Evolutionary conservation across 2,888 invertebrate genomes (phyloP).

Genomic region (Seira ritae): DNA sequence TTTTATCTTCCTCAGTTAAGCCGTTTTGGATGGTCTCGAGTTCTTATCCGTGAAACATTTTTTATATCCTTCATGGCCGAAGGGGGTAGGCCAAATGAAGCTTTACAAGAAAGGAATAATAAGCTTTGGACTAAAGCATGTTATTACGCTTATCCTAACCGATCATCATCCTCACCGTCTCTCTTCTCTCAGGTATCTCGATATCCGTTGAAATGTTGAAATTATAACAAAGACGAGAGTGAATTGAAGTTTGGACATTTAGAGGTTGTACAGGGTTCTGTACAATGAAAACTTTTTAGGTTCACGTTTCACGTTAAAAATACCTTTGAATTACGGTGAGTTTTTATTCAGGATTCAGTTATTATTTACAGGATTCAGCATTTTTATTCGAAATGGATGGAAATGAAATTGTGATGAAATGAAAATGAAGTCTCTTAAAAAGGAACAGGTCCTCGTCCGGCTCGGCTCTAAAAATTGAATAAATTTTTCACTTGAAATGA

Average conservation of each 20-base stretch:
- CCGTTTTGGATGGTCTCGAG: slow-evolving; percentile 6
- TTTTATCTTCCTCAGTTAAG: neutral
- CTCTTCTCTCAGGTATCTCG: neutral
- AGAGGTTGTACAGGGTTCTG: too few species aligned
- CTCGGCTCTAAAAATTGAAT: neutral
- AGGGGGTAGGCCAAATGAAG: slow-evolving; percentile 53
- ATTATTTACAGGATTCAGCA: neutral
- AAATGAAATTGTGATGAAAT: slow-evolving; percentile 2
- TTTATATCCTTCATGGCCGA: slow-evolving; percentile 39
- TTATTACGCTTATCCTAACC: slow-evolving; percentile 20
- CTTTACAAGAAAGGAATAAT: slow-evolving; percentile 30
- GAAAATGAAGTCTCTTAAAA: neutral
- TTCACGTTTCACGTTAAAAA: too few species aligned
- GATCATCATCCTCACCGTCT: slow-evolving; percentile 15
- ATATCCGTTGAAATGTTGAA: slow-evolving; percentile 16
- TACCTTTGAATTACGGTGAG: neutral
- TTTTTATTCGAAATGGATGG: slow-evolving; percentile 6
- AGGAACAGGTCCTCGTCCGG: neutral
- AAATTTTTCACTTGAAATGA: slow-evolving; percentile 1
- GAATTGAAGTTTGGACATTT: too few species aligned
- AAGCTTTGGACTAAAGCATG: slow-evolving; percentile 6
- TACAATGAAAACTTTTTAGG: neutral
- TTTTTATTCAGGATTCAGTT: neutral
- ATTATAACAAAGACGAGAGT: neutral
- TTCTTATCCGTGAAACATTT: slow-evolving; percentile 20